Evolutionary conservation across 2,113 vertebrate species (phyloP), one percentile per base, ranked within the genome.

Genomic region (Pterocles burchelli): DNA sequence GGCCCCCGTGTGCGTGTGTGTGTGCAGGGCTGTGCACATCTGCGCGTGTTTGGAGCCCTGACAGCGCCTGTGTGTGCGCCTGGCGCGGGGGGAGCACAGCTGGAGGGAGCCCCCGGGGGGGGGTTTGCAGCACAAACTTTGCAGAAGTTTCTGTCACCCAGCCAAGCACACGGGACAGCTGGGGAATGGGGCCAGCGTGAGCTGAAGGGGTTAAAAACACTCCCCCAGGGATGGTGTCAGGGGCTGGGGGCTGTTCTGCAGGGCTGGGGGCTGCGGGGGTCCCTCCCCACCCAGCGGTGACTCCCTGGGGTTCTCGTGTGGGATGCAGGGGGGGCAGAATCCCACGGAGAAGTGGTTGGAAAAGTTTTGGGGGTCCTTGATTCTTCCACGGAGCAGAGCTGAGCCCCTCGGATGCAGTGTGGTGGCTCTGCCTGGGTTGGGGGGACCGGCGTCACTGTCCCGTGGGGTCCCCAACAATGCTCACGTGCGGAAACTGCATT

Each of bases 391-490:
- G 51, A 57, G 45, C 31, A 41, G 13, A 73, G 17, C 58, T 16
- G 82, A 86, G 29, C 22, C 38, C 43, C 16, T 17, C 1, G 5
- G 11, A 16, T 45, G 31, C 16, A 3, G 38, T 7, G 58, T 2
- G 8, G 38, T 4, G 31, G 49, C 57, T 52, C 36, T 19, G 57
- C 36, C 16, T 0, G 11, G 57, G 2, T 6, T 2, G 4, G 4
- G 13, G 9, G 45, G 58, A 45, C 18, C 41, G 6, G 4, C 1
- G 3, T 28, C 4, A 5, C 13, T 8, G 49, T 20, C 49, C 34
- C 5, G 1, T 0, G 17, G 10, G 0, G 17, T 14, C 52, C 54
- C 55, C 0, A 0, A 18, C 8, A 5, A 26, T 26, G 12, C 46
- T 51, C 89, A 29, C 3, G 1, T 41, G 82, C 1, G 3, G n/a